These are phyloP conservation scores for Vicugna pacos DNA, from an alignment of 2,113 vertebrate genomes.

Conservation along the genomic window DNA sequence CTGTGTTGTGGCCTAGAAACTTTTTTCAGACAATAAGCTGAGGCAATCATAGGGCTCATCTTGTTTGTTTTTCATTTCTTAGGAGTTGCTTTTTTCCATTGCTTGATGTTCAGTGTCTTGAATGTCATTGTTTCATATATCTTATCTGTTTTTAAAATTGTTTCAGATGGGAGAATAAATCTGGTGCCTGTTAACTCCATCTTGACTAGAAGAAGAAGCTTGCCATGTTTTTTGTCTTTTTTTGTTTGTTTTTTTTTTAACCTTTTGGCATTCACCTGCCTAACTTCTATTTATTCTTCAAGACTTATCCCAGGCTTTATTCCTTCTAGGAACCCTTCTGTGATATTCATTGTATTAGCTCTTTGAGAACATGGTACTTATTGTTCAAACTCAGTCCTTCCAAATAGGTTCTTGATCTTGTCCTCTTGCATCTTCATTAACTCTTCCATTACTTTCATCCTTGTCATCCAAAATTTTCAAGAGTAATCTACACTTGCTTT, in stretches of 20 bases:
- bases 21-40: background rate
- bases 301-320: background rate
- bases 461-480: background rate
- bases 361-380: background rate
- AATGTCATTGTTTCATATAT: background rate
- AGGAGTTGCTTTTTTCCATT: background rate
- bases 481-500: background rate
- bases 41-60: background rate
- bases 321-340: background rate
- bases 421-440: background rate
- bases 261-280: background rate
- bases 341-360: background rate
- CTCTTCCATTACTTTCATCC: background rate
- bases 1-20: background rate
- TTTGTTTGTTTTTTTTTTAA: background rate
- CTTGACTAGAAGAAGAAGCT: constrained; percentile 17
- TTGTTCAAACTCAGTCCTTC: background rate
- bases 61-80: background rate
- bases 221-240: background rate
- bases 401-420: background rate
- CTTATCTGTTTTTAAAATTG: background rate
- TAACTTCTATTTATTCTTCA: background rate
- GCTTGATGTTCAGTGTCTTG: background rate
- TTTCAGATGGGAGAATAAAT: no score
- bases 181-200: background rate